phyloP scores from a whole-genome alignment of 2,797 vertebrate species.

The Rhynchotus rufescens region DNA sequence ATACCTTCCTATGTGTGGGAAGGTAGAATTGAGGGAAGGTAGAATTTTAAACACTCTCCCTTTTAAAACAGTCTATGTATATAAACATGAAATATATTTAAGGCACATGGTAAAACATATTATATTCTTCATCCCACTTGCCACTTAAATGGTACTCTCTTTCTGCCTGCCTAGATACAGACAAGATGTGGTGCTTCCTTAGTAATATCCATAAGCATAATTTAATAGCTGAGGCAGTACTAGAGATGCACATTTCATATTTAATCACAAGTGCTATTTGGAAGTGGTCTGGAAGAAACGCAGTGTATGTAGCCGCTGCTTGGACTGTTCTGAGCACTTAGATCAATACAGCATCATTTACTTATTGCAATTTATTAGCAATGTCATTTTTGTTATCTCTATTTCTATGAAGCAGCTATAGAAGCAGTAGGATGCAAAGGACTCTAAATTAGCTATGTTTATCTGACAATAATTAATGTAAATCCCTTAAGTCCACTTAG shows the following conservation, averaged over 20 bases:
- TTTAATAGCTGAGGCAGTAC: background rate
- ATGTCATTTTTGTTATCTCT: background rate
- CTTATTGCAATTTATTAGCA: background rate
- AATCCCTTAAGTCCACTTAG: background rate
- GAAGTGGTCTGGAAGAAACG: conserved; percentile 52
- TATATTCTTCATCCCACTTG: background rate
- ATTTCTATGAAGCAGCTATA: background rate
- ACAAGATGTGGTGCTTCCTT: background rate
- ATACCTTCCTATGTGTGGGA: background rate
- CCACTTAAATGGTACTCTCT: background rate
- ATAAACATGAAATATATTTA: background rate
- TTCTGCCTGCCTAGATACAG: background rate
- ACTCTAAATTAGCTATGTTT: background rate
- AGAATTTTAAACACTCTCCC: background rate
- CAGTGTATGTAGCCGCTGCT: conserved; percentile 23
- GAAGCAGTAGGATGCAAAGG: background rate
- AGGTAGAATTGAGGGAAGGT: background rate
- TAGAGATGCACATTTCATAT: background rate
- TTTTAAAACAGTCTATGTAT: background rate
- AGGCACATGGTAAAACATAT: background rate
- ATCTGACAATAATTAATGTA: background rate
- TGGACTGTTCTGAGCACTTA: background rate
- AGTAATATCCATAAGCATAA: background rate
- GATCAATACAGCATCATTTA: conserved; percentile 58
- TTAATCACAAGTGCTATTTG: background rate